Evolutionary conservation across 2,888 invertebrate species (phyloP), one percentile per base, ranked within the genome.

Genomic region (Apodemia duryi): DNA sequence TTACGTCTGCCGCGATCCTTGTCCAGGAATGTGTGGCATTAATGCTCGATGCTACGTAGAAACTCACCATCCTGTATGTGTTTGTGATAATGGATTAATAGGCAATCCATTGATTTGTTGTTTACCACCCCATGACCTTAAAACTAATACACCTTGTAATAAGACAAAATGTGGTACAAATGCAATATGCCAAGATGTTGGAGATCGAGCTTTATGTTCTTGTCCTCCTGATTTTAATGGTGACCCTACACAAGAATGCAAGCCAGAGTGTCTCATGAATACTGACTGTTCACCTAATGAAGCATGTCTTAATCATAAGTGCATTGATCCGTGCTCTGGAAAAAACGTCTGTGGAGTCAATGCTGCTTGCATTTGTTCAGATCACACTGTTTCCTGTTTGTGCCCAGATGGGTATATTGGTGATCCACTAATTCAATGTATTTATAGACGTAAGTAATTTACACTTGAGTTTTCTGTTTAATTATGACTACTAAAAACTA

Each of bases 41-140:
- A 94, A 95, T 73, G 94, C 97, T 11, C 90, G 92, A 66, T 97
- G 97, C 76, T 93, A 94, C 66, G 95, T 95, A 1, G 95, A 96
- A 81, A 92, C 94, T 79, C 97, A 97, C 82, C 95, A 95, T 79
- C 97, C 97, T 43, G 93, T 96, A 6, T 97, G 97, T 81, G 93
- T 94, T 9, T 97, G 97, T 79, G 92, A 94, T 75, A 86, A 93
- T 64, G 95, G 95, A 32, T 90, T 95, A 61, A 93, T 94, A 60
- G 97, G 97, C 62, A 96, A 97, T 88, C 97, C 97, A 32, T 92
- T 95, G 52, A 91, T 95, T 63, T 94, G 95, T 74, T 97, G 97
- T 79, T 94, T 94, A 74, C 91, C 93, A 61, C 84, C 93, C 63
- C 92, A 91, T 70, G 93, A 94, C 65, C 88, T 92, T 62, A 91